Conservation (phyloP, 2,888 invertebrate genomes). For the Gibbula magus region DNA sequence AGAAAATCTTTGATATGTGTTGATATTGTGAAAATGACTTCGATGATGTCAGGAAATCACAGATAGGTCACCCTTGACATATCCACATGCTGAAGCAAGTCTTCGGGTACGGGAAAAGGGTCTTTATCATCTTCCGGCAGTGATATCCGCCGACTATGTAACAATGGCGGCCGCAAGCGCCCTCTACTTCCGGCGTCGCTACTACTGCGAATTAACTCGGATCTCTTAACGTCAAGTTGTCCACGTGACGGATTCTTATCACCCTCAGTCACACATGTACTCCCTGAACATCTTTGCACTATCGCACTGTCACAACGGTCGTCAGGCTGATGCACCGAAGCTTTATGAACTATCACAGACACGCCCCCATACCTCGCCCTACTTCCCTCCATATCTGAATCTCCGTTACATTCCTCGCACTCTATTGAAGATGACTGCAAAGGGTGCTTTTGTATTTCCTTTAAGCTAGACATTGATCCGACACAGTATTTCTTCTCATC, state of each 20-base stretch:
- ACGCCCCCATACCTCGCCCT: neutral
- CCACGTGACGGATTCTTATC: neutral
- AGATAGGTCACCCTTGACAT: constrained; percentile 12
- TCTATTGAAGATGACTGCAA: neutral
- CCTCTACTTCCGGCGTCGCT: neutral
- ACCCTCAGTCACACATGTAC: neutral
- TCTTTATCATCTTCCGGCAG: neutral
- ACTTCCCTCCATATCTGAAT: neutral
- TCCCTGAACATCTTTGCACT: constrained; percentile 6
- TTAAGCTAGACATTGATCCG: neutral
- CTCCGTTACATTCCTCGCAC: neutral
- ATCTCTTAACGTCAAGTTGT: neutral
- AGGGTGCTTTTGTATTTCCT: constrained; percentile 7
- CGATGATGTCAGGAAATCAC: neutral
- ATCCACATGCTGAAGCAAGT: neutral
- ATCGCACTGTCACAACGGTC: neutral
- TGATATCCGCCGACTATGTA: neutral
- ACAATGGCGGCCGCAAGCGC: neutral
- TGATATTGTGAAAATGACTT: neutral
- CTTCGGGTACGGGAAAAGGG: neutral
- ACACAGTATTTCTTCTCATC: neutral
- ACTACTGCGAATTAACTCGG: neutral
- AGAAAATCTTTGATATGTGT: constrained; percentile 11
- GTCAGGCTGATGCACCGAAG: constrained; percentile 21
- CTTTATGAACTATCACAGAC: constrained; percentile 31